Evolutionary conservation across 2,113 vertebrate species (phyloP), one percentile per base, ranked within the genome.

Genomic region (Paratilapia polleni): DNA sequence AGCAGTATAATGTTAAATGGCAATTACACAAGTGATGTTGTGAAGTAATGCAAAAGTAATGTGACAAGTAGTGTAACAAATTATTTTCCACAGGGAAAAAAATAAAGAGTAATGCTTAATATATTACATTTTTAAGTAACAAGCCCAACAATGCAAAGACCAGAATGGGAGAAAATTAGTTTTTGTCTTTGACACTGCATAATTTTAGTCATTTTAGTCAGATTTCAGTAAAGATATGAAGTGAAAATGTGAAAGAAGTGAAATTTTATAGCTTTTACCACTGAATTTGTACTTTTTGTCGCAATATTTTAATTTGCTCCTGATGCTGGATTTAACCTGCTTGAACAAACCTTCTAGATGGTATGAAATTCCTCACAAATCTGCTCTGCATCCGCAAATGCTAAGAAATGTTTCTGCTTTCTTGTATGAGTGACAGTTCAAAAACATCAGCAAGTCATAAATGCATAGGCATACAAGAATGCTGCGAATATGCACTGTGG

Each of bases 381-480:
- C 7, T 78, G 9, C n/a, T 64, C n/a, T 41, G 24, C 59, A 31
- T 73, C 26, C 61, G 57, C 12, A 41, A 22, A 31, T 15, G n/a
- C 8, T 10, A 8, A 10, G 3, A 22, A 47, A n/a, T 26, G 3
- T 13, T 38, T 49, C 41, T 60, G 58, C 31, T 78, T 74, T 56
- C 57, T 52, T 43, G 2, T 14, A 8, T 28, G 77, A 83, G 19
- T 47, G 86, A 66, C 85, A 76, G 63, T 20, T 73, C 11, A 20
- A 19, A 84, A 2, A 36, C 60, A 66, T 88, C 91, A 89, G 87
- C 84, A 64, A 19, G 4, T 83, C 78, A 62, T 5, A 70, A 85
- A 83, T 41, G 83, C 86, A 64, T 26, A 57, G 49, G 38, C 34
- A 14, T 1, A 74, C 80, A 62, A 61, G 28, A 62, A 52, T 26